A percentile compares a stretch with the other conserved stretches of the same genome.
These are phyloP conservation scores for Caenorhabditis sinica DNA, from an alignment of 2,888 invertebrate genomes.

Conservation along the genomic window DNA sequence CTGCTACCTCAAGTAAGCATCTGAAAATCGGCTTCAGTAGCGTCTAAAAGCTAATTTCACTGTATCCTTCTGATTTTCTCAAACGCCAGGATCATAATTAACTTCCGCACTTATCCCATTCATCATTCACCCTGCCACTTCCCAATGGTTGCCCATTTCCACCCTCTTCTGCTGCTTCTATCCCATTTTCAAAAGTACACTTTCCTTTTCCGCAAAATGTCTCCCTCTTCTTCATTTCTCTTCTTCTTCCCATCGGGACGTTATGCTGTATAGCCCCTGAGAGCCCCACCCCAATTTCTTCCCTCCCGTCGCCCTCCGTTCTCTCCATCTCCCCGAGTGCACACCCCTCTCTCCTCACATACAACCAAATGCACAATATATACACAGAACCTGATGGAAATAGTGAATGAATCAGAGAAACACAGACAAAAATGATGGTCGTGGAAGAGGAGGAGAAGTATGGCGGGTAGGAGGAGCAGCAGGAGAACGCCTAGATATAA, in stretches of 20 bases:
- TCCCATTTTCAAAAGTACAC: slow-evolving; percentile 22
- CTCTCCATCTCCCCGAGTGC: slow-evolving; percentile 24
- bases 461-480: slow-evolving; percentile 3
- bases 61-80: neutral
- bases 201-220: slow-evolving; percentile 28
- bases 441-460: slow-evolving; percentile 26
- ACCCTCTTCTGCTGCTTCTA: slow-evolving; percentile 3
- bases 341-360: slow-evolving; percentile 14
- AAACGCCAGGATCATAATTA: neutral
- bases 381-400: slow-evolving; percentile 25
- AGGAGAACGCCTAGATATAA: slow-evolving; percentile 37
- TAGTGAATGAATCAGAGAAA: slow-evolving; percentile 24
- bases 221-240: neutral
- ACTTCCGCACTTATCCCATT: neutral
- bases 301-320: slow-evolving; percentile 13
- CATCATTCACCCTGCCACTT: neutral
- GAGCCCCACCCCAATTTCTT: slow-evolving; percentile 23
- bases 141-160: neutral
- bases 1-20: no score
- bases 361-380: slow-evolving; percentile 45
- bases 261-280: slow-evolving; percentile 35
- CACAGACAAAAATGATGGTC: slow-evolving; percentile 11
- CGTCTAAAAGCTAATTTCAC: neutral
- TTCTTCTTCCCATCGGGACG: slow-evolving; percentile 24
- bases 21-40: no score